Percentiles rank a stretch among this genome's conserved stretches.
phyloP scores from a whole-genome alignment of 2,888 invertebrate species.

The Caenorhabditis imperialis region DNA sequence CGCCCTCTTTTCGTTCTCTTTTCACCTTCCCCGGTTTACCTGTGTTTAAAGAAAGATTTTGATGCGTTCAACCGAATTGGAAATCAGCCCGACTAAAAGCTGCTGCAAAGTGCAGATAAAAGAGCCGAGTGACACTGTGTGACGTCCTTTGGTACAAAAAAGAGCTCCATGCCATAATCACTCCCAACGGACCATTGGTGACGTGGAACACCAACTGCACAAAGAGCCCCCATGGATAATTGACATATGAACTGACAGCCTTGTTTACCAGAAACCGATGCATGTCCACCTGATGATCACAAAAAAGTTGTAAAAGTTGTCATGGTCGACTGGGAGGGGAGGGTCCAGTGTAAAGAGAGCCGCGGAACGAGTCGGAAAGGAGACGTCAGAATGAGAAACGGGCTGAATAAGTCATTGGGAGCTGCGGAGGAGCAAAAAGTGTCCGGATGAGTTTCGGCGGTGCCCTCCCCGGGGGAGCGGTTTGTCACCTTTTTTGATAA shows the following conservation, averaged over 20 bases:
- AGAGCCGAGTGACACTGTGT: too few relatives aligned
- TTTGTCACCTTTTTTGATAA: constrained; percentile 12
- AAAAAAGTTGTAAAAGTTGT: constrained; percentile 41
- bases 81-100: too few relatives aligned
- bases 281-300: constrained; percentile 17
- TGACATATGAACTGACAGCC: constrained; percentile 42
- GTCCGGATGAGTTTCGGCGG: not conserved
- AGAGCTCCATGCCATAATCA: constrained; percentile 5
- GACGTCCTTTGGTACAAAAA: too few relatives aligned
- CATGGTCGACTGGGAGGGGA: constrained; percentile 1
- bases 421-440: not conserved
- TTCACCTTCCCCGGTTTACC: too few relatives aligned
- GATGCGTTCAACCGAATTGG: too few relatives aligned
- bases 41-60: too few relatives aligned
- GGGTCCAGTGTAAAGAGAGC: constrained; percentile 1
- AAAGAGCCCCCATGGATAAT: constrained; percentile 7
- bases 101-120: too few relatives aligned
- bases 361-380: not conserved
- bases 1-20: too few relatives aligned
- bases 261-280: constrained; percentile 42
- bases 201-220: constrained; percentile 6
- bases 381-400: constrained; percentile 27
- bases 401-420: constrained; percentile 3
- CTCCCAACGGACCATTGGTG: constrained; percentile 22
- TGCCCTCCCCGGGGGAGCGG: not conserved